A percentile compares a stretch with the other conserved stretches of the same genome.
phyloP scores from a whole-genome alignment of 1,140 invertebrate genomes.

The Drosophila saltans region DNA sequence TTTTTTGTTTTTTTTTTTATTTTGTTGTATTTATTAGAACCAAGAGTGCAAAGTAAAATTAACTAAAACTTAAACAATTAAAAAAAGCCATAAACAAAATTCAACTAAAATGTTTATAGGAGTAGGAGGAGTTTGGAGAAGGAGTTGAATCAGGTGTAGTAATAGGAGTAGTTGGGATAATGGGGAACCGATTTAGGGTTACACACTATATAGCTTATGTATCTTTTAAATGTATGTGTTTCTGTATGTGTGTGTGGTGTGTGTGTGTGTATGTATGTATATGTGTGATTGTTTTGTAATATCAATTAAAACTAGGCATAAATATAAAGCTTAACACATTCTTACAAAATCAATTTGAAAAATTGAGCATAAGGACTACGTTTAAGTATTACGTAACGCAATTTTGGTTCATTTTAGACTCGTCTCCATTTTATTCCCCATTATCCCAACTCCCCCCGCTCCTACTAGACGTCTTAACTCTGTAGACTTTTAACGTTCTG shows the following conservation, averaged over 20 bases:
- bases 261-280: conserved; percentile 12
- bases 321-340: conserved; percentile 73
- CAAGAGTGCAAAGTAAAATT: conserved; percentile 59
- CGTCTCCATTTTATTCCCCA: neutral
- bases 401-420: conserved; percentile 11
- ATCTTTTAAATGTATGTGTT: conserved; percentile 47
- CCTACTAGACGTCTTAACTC: neutral
- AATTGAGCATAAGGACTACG: conserved; percentile 62
- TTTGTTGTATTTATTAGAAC: conserved; percentile 20
- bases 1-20: conserved; percentile 26
- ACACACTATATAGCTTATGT: conserved; percentile 54
- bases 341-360: conserved; percentile 55
- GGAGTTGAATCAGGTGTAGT: neutral
- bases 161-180: conserved; percentile 1
- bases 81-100: conserved; percentile 75
- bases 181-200: conserved; percentile 30
- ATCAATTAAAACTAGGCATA: conserved; percentile 76
- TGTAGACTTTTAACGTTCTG: neutral
- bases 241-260: conserved; percentile 25
- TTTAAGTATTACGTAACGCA: conserved; percentile 12
- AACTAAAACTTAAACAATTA: conserved; percentile 71
- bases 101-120: conserved; percentile 59
- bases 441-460: neutral
- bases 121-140: conserved; percentile 7
- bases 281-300: conserved; percentile 45